Base-by-base conservation (phyloP, 1,140 invertebrate species). In the Uloborus diversus region DNA sequence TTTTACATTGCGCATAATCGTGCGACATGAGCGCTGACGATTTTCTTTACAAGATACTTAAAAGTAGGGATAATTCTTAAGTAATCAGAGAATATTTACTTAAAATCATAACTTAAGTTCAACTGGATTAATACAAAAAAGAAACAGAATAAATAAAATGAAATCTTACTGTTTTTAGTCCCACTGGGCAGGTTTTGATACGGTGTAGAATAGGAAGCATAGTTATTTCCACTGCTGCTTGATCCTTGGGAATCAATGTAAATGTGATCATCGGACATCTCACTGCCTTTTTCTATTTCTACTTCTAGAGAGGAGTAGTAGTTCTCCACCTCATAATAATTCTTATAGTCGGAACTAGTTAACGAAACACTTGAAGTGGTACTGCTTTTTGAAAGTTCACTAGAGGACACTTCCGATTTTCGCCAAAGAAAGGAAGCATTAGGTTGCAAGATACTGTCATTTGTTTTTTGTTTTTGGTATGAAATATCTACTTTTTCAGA, bases 211-310 rank as follows among this genome's bases (percentile, higher is more conserved):
- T 28, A 23, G 30, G 61, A 42, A 4, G 28, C 28, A 33, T 73
- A 73, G 14, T 75, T 35, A n/a, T 68, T 68, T 33, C 57, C 73
- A 57, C 73, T 78, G 23, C 73, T 78, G 23, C 27, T 65, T 9
- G 73, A 78, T 17, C 57, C 73, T 57, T 78, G 73, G 23, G 73
- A 78, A 56, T 78, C 73, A 78, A 78, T 78, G 23, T 78, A 78
- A 53, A 78, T 65, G 1, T 61, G 73, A 20, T 78, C 73, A n/a
- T 78, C 73, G 4, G 71, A 64, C 13, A 51, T 75, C 14, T 75
- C 71, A 42, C 73, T 66, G 3, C 32, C 13, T 33, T 78, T 78
- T 27, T 78, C 73, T 20, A 78, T 78, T 56, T 78, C 73, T 25
- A 78, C n/a, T n/a, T 78, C 73, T 28, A 78, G 42, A 5, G 73